Percentiles rank a stretch among this genome's conserved stretches.
Conservation (phyloP, 92 coral and sea anemone genomes). For the Paragorgia papillata region DNA sequence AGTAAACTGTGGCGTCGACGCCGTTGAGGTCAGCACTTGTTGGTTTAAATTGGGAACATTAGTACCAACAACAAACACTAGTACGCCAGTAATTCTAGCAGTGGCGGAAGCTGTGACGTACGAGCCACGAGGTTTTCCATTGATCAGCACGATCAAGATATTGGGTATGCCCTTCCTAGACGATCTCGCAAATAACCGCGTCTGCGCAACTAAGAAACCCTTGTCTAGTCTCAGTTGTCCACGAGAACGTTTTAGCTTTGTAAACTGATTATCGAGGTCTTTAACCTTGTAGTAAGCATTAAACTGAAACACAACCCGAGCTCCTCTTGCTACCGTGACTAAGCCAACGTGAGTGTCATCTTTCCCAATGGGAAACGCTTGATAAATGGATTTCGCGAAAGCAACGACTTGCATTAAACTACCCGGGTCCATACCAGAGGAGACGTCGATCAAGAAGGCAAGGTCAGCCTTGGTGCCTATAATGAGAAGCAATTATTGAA, state of each 20-base stretch:
- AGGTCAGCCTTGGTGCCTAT: conserved; percentile 75
- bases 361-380: conserved; percentile 75
- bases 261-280: conserved; percentile 52
- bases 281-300: conserved; percentile 42
- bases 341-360: conserved; percentile 81
- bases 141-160: not conserved
- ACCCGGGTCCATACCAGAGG: conserved; percentile 52
- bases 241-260: conserved; percentile 24
- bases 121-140: not conserved
- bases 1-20: conserved; percentile 29
- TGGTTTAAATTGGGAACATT: not conserved
- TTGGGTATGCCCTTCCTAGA: conserved; percentile 21
- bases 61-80: conserved; percentile 10
- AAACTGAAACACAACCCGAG: conserved; percentile 63
- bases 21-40: not conserved
- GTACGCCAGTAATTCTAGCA: conserved; percentile 14
- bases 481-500: not conserved
- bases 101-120: conserved; percentile 13
- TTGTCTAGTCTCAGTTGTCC: conserved; percentile 14
- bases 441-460: conserved; percentile 77
- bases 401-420: conserved; percentile 59
- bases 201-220: conserved; percentile 8
- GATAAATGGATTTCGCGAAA: conserved; percentile 67
- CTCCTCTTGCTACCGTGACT: conserved; percentile 55
- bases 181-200: not conserved